Evolutionary conservation across 2,797 vertebrate species (phyloP), one percentile per base, ranked within the genome.

Genomic region (Cossypha niveicapilla): DNA sequence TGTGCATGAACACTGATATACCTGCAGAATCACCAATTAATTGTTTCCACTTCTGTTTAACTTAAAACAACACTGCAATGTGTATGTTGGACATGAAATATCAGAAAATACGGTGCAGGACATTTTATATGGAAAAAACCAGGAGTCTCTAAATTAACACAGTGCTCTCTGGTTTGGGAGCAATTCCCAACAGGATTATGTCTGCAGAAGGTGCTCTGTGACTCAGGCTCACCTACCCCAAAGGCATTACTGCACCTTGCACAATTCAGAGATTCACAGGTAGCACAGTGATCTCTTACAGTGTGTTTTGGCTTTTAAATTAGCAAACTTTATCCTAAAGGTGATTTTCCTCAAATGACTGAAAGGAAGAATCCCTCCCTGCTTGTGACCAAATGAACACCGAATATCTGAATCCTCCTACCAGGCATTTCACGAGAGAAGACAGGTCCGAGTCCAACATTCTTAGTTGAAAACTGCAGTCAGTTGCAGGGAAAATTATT

Each of bases 31-130:
- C 66, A 87, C 82, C 56, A 91, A 92, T 70, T 88, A 50, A 66
- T 66, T 91, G 86, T 41, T 91, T 78, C 76, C 74, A 88, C 88
- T 95, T 94, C 65, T 80, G 67, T 80, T 95, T 93, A 95, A 91
- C 96, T 67, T 86, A 90, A 74, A 95, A 88, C 48, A 91, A 27
- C 60, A 78, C 80, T 90, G 80, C 86, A 86, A 73, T 32, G 37
- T 88, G 67, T 56, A 37, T 14, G 63, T 47, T 93, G 87, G 85
- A 90, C 84, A 21, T 0, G 0, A 68, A 80, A n/a, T 73, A 90
- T 37, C 93, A 80, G 79, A 50, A 91, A 95, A 91, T 57, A 32
- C 18, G 34, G 45, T 74, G 62, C 76, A 45, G 78, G 32, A n/a
- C 70, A 68, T 84, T 95, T 96, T 50, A 83, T 3, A 30, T 0